A percentile compares a stretch with the other conserved stretches of the same genome.
phyloP scores from a whole-genome alignment of 2,797 vertebrate species.

The Sebastes paucispinis region DNA sequence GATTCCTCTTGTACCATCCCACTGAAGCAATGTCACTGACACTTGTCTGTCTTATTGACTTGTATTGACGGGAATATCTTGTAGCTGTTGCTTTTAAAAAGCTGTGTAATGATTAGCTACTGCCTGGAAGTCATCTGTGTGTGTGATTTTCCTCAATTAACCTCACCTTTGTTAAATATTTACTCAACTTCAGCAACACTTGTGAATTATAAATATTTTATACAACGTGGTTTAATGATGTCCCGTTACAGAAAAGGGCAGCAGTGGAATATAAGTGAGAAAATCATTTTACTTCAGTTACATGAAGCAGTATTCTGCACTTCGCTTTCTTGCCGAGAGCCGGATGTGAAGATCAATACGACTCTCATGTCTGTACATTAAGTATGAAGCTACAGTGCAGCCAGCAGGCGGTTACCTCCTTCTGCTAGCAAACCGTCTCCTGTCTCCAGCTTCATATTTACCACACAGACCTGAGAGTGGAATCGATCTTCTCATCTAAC shows the following conservation, averaged over 20 bases:
- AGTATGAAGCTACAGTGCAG: neutral
- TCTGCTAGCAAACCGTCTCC: neutral
- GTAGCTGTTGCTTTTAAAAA: neutral
- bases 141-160: neutral
- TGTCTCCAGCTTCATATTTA: neutral
- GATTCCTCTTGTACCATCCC: neutral
- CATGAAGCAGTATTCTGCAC: neutral
- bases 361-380: neutral
- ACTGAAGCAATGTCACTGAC: constrained; percentile 33
- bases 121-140: neutral
- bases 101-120: neutral
- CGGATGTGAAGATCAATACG: neutral
- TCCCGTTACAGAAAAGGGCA: neutral
- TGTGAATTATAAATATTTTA: neutral
- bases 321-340: neutral
- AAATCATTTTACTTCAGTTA: neutral
- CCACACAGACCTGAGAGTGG: neutral
- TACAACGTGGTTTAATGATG: neutral
- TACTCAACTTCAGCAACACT: neutral
- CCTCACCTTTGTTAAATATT: constrained; percentile 2
- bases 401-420: too few species aligned
- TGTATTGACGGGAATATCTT: neutral
- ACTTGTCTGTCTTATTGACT: neutral
- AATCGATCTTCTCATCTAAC: neutral
- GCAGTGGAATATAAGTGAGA: neutral